A percentile compares a stretch with the other conserved stretches of the same genome.
Evolutionary conservation across 2,888 invertebrate species (phyloP).

Genomic region (Caenorhabditis zanzibari): DNA sequence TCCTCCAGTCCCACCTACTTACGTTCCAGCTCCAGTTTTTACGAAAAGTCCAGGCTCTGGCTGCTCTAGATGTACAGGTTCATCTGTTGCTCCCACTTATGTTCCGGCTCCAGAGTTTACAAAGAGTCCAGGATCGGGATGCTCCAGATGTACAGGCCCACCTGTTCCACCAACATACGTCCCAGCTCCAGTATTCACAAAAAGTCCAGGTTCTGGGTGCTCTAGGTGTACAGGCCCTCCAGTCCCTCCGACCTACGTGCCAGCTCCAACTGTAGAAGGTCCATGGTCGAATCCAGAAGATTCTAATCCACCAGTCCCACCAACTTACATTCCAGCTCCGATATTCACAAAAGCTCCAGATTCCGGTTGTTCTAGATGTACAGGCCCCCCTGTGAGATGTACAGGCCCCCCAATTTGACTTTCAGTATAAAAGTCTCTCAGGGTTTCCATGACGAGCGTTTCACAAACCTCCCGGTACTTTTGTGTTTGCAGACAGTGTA

Average conservation of each 20-base stretch:
- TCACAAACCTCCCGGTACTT: too few relatives aligned
- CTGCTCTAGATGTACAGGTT: too few relatives aligned
- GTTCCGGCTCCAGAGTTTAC: background rate
- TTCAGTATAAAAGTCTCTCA: too few relatives aligned
- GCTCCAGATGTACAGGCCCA: too few relatives aligned
- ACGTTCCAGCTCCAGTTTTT: background rate
- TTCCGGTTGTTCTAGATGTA: background rate
- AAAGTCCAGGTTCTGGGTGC: background rate
- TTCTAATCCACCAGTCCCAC: background rate
- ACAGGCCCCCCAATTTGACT: too few relatives aligned
- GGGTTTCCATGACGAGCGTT: too few relatives aligned
- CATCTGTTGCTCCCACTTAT: background rate
- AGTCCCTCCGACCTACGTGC: background rate
- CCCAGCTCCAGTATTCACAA: background rate
- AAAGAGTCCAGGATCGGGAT: too few relatives aligned
- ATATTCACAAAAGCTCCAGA: background rate
- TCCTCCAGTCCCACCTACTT: background rate
- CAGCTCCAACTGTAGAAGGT: background rate
- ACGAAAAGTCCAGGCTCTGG: too few relatives aligned
- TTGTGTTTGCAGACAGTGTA: too few relatives aligned
- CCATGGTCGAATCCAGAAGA: background rate
- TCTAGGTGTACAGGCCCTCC: background rate
- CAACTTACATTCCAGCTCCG: background rate
- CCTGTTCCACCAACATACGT: background rate
- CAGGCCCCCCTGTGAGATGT: background rate